Conservation (phyloP, 2,888 invertebrate species). For the Stratiomys singularior region DNA sequence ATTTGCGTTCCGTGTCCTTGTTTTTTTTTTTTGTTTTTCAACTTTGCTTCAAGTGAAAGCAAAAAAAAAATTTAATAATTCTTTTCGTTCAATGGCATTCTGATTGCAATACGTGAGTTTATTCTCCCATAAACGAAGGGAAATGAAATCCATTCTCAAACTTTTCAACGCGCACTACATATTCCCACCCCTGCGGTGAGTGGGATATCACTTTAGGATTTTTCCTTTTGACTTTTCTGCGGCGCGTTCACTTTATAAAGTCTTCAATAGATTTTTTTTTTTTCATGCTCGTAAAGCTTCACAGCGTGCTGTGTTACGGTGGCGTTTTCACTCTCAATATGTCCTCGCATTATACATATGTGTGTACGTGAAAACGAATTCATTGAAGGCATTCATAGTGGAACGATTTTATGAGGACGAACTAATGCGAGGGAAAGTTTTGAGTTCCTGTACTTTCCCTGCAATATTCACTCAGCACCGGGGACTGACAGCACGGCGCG, state of each 20-base stretch:
- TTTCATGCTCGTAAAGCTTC: not conserved
- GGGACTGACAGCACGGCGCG: not conserved
- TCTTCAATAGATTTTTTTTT: conserved; percentile 41
- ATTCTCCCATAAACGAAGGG: conserved; percentile 46
- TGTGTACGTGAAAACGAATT: conserved; percentile 29
- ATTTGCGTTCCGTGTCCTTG: too few species aligned
- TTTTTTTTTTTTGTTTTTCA: conserved; percentile 32
- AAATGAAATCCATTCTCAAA: conserved; percentile 41
- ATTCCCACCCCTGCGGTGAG: not conserved
- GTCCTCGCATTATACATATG: not conserved
- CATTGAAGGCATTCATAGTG: not conserved
- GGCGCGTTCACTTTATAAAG: conserved; percentile 34
- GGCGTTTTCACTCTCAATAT: conserved; percentile 40
- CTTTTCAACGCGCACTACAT: conserved; percentile 23
- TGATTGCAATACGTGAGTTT: conserved; percentile 47
- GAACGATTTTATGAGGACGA: conserved; percentile 31
- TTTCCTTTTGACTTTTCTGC: conserved; percentile 36
- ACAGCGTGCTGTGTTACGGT: conserved; percentile 27
- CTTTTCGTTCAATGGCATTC: conserved; percentile 41
- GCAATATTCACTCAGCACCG: not conserved
- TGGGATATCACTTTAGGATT: conserved; percentile 35
- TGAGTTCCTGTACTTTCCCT: not conserved
- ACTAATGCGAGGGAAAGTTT: not conserved
- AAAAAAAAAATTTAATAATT: conserved; percentile 46
- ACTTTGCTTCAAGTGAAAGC: conserved; percentile 29